Evolutionary conservation across 1,140 invertebrate genomes (phyloP), one percentile per base, ranked within the genome.

Genomic region (Thalassaphorura encarpata): DNA sequence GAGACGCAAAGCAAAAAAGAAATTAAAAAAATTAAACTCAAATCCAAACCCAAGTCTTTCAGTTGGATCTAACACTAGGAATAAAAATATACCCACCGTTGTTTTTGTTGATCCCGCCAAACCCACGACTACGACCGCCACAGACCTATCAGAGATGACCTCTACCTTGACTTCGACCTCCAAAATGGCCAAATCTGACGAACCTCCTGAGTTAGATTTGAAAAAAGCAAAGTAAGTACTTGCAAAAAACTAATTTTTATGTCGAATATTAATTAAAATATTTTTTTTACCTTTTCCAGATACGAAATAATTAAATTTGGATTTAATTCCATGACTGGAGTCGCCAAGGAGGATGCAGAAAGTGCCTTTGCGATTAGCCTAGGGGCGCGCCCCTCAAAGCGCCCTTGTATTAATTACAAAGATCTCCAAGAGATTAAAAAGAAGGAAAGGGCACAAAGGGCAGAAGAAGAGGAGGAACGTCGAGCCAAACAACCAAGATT

Each of bases 281-380:
- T 36, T 13, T 48, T 11, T 24, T 19, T 11, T 51, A 33, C 4
- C 31, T 36, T 39, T 8, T 42, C 11, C n/a, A 51, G 59, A 31
- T 56, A 24, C 56, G 69, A 70, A 48, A 59, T 70, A 2, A 63
- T 67, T 46, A 68, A 64, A 40, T 67, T 69, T 46, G 66, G 54
- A 15, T 63, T 69, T 4, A 58, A 52, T 41, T 60, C 62, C 15
- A 57, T 69, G 47, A 59, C 61, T 4, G 52, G 61, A 41, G 46
- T 58, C 13, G 64, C 61, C 4, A 60, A 66, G 40, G 31, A 51
- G 21, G 46, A 67, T 45, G 67, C 68, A 23, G 66, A 69, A 56
- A 58, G 57, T 40, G 60, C 66, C 3, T 48, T 69, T 15, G 67
- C 67, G 2, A 66, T 70, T 13, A 62, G 61, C n/a, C 43, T 70